Evolutionary conservation across 2,888 invertebrate genomes (phyloP).

Genomic region (Ormyrus thymus): DNA sequence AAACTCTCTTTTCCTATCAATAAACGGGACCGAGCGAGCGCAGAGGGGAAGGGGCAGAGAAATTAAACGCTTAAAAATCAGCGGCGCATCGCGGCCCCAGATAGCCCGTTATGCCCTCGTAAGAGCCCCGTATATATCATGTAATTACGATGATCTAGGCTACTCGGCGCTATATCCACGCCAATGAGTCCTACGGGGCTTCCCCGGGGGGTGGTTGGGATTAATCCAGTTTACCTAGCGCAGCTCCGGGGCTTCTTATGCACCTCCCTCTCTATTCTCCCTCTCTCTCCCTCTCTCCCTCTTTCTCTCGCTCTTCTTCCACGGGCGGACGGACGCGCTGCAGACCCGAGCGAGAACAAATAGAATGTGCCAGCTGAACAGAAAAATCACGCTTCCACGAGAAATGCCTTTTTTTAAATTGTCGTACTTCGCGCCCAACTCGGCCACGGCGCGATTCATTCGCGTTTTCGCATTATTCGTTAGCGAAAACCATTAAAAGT

Average conservation of each 20-base stretch:
- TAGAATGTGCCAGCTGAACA: conserved; percentile 53
- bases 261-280: conserved; percentile 54
- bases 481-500: no score
- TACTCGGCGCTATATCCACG: conserved; percentile 62
- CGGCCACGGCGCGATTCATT: no score
- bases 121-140: conserved; percentile 5
- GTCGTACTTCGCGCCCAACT: no score
- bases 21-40: no score
- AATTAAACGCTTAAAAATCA: no score
- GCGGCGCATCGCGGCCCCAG: background rate
- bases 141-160: conserved; percentile 53
- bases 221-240: conserved; percentile 74
- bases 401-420: background rate
- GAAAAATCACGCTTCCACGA: background rate
- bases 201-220: conserved; percentile 68
- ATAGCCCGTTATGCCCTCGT: background rate
- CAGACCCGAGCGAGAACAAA: background rate
- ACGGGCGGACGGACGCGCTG: background rate
- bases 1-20: no score
- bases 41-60: no score
- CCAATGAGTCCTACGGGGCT: conserved; percentile 71
- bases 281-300: conserved; percentile 5
- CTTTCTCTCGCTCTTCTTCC: background rate
- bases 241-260: conserved; percentile 73
- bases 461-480: no score